phyloP scores from a whole-genome alignment of 1,140 invertebrate genomes.

The Helicoverpa zea region DNA sequence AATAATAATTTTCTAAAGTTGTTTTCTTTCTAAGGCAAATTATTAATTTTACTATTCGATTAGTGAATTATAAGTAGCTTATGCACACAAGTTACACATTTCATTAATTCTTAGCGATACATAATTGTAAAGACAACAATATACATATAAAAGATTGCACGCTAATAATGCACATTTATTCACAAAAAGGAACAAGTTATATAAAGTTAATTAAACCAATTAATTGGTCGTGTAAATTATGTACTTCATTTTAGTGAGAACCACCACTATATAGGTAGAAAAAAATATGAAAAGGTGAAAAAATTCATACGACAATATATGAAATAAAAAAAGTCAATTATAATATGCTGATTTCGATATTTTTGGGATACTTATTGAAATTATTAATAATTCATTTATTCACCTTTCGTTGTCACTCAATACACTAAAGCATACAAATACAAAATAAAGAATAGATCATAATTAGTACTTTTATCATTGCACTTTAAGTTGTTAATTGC shows the following conservation, averaged over 20 bases:
- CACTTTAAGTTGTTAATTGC: not conserved
- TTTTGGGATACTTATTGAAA: not conserved
- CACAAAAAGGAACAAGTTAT: slow-evolving; percentile 44
- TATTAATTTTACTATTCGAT: slow-evolving; percentile 5
- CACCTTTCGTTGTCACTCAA: slow-evolving; percentile 12
- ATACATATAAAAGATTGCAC: slow-evolving; percentile 65
- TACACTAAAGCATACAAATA: not conserved
- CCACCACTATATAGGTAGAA: no score
- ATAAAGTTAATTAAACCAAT: not conserved
- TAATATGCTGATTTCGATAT: not conserved
- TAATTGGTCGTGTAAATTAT: not conserved
- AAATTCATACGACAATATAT: not conserved
- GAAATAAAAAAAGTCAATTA: not conserved
- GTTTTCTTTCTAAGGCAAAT: not conserved
- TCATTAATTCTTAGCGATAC: not conserved
- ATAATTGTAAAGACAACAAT: slow-evolving; percentile 2
- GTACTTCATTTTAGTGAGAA: no score
- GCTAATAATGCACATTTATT: slow-evolving; percentile 67
- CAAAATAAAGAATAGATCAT: not conserved
- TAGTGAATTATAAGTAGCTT: slow-evolving; percentile 22
- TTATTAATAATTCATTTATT: not conserved
- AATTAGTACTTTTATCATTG: slow-evolving; percentile 20
- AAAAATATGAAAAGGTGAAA: not conserved
- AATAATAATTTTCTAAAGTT: slow-evolving; percentile 1
- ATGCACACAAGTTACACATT: not conserved